Base-by-base conservation (phyloP, 2,113 vertebrate genomes). In the Tretioscincus oriximinensis region DNA sequence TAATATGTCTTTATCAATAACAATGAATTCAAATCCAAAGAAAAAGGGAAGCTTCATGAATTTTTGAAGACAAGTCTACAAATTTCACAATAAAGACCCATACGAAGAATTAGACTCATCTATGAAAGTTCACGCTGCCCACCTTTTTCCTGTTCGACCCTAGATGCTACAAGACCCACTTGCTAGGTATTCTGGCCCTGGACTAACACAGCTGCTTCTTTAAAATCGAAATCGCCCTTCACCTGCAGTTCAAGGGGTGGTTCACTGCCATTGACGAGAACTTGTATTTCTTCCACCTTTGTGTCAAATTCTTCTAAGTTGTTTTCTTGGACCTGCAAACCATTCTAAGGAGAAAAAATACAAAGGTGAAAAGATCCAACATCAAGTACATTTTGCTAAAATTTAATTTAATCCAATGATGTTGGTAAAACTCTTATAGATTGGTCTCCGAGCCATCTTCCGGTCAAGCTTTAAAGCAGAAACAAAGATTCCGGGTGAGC, bases 201-300 rank as follows among this genome's bases (percentile, higher is more conserved):
- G 35, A 41, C 35, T 41, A 41, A 41, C 35, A 41, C 5, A 41
- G 35, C 35, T 41, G 35, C 35, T 41, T 41, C 35, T 41, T 41
- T 41, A 5, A 41, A 41, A 41, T 41, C 35, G 35, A 41, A 41
- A 41, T 69, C 63, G 45, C 66, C 73, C 76, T 22, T 80, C 88
- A 99, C 98, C 96, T 99, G 98, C 0, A 99, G 92, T 86, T 99
- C 98, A 81, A 98, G 88, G 1, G 97, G 97, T 70, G 96, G 86
- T 81, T 99, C 98, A 86, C 91, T 94, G 90, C 94, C 95, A 80
- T 97, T 95, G 82, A 99, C 94, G 85, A 99, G 95, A 85, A 95
- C 88, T 80, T 99, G 96, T 91, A 99, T 97, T 89, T 98, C 96
- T 20, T 84, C 83, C 54, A 95, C 93, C 1, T 96, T 98, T 90